Percentiles rank a stretch among this genome's conserved stretches.
Conservation (phyloP, 2,113 vertebrate genomes). For the Mustela lutreola region DNA sequence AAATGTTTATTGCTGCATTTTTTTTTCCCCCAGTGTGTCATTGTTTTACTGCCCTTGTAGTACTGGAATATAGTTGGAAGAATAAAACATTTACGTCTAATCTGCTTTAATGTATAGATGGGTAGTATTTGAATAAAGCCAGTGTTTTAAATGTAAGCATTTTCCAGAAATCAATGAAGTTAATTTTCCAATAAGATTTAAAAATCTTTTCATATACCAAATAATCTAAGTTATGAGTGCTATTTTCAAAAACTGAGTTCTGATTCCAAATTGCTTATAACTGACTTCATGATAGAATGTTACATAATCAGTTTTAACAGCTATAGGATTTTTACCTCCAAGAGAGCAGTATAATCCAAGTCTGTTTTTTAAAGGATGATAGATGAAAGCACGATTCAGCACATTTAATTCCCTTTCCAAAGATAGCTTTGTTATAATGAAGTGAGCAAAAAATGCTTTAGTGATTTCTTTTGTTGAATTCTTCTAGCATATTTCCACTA, state of each 20-base stretch:
- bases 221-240: conserved; percentile 30
- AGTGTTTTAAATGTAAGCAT: conserved; percentile 85
- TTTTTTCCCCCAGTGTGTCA: conserved; percentile 88
- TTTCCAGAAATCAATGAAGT: conserved; percentile 69
- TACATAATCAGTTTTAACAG: conserved; percentile 18
- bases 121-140: conserved; percentile 86
- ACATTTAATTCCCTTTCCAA: conserved; percentile 11
- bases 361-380: background rate
- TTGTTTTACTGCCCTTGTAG: conserved; percentile 95
- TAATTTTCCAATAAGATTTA: conserved; percentile 55
- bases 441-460: background rate
- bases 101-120: conserved; percentile 88
- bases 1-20: conserved; percentile 93
- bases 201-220: background rate
- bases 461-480: conserved; percentile 31
- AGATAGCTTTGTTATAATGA: conserved; percentile 11
- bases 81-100: conserved; percentile 97
- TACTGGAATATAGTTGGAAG: conserved; percentile 95
- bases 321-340: conserved; percentile 24
- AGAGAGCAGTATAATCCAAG: background rate
- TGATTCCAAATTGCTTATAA: conserved; percentile 37
- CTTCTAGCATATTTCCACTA: background rate
- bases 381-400: background rate
- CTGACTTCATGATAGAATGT: conserved; percentile 18
- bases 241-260: conserved; percentile 35